Percentiles rank a stretch among this genome's conserved stretches.
phyloP scores from a whole-genome alignment of 2,797 vertebrate species.

The Eremophila alpestris region DNA sequence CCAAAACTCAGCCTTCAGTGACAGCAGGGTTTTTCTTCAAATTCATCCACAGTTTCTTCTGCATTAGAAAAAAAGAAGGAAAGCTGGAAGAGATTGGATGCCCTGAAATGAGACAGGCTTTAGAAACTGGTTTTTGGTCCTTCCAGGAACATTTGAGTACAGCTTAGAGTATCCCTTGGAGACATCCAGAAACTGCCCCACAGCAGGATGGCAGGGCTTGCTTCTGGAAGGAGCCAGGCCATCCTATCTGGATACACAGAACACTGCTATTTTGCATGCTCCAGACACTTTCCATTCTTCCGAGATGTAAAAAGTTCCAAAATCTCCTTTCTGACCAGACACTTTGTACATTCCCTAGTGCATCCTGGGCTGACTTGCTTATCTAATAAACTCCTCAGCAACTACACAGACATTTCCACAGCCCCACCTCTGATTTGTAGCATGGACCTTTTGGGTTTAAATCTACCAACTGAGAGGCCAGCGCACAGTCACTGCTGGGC shows the following conservation, averaged over 20 bases:
- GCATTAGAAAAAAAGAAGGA: not conserved
- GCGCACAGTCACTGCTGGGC: not conserved
- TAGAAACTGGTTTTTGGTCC: not conserved
- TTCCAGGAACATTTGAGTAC: not conserved
- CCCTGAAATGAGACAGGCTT: not conserved
- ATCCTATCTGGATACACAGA: not conserved
- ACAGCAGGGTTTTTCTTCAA: not conserved
- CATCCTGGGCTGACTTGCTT: not conserved
- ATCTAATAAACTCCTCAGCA: not conserved
- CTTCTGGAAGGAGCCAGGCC: not conserved
- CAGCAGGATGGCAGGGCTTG: rapidly evolving
- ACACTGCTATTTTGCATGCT: not conserved
- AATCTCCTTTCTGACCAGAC: not conserved
- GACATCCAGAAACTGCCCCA: not conserved
- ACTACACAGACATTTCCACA: not conserved
- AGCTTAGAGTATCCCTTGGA: not conserved
- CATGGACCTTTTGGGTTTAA: not conserved
- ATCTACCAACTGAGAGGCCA: not conserved
- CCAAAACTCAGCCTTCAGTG: not conserved
- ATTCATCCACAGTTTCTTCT: not conserved
- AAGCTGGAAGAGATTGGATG: not conserved
- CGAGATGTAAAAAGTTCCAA: not conserved
- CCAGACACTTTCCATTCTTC: not conserved
- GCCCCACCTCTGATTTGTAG: not conserved
- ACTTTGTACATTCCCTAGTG: not conserved